Conservation (phyloP, 2,888 invertebrate species). For the Prostheceraeus crozeri region DNA sequence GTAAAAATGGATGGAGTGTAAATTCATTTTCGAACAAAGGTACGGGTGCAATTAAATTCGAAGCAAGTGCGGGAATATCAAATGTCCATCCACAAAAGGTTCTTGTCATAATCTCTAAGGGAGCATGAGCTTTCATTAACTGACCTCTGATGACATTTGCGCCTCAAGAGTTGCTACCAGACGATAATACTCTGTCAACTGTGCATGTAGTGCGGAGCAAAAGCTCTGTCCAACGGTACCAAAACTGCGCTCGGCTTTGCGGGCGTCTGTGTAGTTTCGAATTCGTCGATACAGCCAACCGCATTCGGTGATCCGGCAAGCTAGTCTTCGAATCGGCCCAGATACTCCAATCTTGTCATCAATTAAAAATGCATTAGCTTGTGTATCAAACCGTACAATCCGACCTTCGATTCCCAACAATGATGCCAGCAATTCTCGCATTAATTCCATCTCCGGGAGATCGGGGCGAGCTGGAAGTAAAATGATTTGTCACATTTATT, state of each 20-base stretch:
- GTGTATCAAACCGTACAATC: conserved; percentile 41
- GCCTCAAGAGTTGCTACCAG: conserved; percentile 76
- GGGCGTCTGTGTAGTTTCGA: conserved; percentile 69
- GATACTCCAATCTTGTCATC: conserved; percentile 56
- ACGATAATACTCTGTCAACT: conserved; percentile 78
- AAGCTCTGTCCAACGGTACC: conserved; percentile 66
- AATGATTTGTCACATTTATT: too few relatives aligned
- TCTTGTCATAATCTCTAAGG: too few relatives aligned
- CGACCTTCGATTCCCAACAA: conserved; percentile 77
- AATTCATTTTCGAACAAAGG: too few relatives aligned
- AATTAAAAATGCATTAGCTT: conserved; percentile 33
- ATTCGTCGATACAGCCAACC: conserved; percentile 77
- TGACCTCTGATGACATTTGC: too few relatives aligned
- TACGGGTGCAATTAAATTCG: too few relatives aligned
- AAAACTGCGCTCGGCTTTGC: conserved; percentile 62
- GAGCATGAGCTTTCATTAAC: too few relatives aligned
- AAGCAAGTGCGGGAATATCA: too few relatives aligned
- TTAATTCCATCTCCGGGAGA: conserved; percentile 51
- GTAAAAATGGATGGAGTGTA: too few relatives aligned
- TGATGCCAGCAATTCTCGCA: conserved; percentile 69
- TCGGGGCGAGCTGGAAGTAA: conserved; percentile 46
- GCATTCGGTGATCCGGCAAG: conserved; percentile 72
- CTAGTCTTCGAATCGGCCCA: conserved; percentile 63
- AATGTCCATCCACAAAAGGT: too few relatives aligned
- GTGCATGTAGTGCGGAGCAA: conserved; percentile 72